A percentile compares a stretch with the other conserved stretches of the same genome.
phyloP scores from a whole-genome alignment of 2,113 vertebrate species.

The Polyodon spathula region DNA sequence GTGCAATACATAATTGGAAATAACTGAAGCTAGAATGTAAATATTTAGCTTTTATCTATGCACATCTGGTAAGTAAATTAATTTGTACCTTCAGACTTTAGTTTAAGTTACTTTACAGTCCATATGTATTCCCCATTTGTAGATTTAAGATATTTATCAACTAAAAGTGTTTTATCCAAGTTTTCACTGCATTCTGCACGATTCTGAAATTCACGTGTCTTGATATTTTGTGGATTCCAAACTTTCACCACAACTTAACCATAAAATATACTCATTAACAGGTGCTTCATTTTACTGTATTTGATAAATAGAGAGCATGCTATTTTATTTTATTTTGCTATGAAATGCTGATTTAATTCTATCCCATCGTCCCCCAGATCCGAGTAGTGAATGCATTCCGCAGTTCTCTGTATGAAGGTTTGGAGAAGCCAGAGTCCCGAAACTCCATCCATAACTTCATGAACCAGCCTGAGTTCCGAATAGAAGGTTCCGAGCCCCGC shows the following conservation, averaged over 20 bases:
- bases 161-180: conserved; percentile 64
- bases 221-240: conserved; percentile 66
- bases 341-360: conserved; percentile 27
- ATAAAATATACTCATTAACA: conserved; percentile 32
- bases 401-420: conserved; percentile 96
- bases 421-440: conserved; percentile 93
- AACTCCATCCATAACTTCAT: conserved; percentile 98
- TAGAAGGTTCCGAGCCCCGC: conserved; percentile 98
- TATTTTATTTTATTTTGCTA: conserved; percentile 11
- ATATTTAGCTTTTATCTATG: neutral
- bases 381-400: conserved; percentile 99
- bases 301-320: conserved; percentile 17
- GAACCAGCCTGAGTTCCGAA: conserved; percentile 97
- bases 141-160: conserved; percentile 50
- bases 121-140: conserved; percentile 24
- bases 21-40: conserved; percentile 24
- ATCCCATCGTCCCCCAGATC: conserved; percentile 65
- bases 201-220: conserved; percentile 61
- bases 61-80: conserved; percentile 14
- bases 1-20: conserved; percentile 31
- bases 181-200: conserved; percentile 66
- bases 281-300: conserved; percentile 25
- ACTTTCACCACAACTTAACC: conserved; percentile 57
- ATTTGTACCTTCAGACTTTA: conserved; percentile 36
- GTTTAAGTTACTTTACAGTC: conserved; percentile 43